Evolutionary conservation across 2,797 vertebrate species (phyloP).

Genomic region (Rhinophrynus dorsalis): DNA sequence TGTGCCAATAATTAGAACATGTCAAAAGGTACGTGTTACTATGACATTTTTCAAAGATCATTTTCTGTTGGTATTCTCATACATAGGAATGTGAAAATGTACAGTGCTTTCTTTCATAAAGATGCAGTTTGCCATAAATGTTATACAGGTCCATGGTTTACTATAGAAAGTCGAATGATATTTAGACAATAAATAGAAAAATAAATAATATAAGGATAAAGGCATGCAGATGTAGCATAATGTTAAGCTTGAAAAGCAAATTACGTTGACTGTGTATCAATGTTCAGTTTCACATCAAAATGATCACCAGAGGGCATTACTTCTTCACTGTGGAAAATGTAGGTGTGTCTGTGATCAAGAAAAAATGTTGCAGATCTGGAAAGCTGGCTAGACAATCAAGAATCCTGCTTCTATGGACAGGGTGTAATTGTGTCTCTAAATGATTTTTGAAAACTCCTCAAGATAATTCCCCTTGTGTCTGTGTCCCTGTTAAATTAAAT

Average conservation of each 20-base stretch:
- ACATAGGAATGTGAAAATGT: no score
- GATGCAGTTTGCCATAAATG: no score
- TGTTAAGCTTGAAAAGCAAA: background rate
- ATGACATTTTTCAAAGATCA: no score
- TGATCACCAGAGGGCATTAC: slow-evolving; percentile 49
- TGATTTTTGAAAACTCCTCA: slow-evolving; percentile 30
- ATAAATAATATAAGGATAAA: no score
- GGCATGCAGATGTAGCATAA: no score
- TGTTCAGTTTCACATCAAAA: slow-evolving; percentile 28
- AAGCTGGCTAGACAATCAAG: slow-evolving; percentile 34
- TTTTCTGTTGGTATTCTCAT: no score
- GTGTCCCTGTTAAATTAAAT: slow-evolving; percentile 21
- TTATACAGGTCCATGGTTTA: no score
- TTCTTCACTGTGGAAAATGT: slow-evolving; percentile 41
- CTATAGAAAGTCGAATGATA: no score
- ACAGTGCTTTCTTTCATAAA: no score
- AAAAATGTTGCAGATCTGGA: slow-evolving; percentile 45
- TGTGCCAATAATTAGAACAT: no score
- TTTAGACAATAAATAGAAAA: no score
- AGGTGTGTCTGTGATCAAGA: slow-evolving; percentile 42
- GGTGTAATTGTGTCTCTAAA: slow-evolving; percentile 21
- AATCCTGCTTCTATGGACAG: slow-evolving; percentile 21
- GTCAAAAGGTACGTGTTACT: no score
- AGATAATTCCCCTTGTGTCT: slow-evolving; percentile 16
- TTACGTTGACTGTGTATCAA: background rate